Evolutionary conservation across 2,113 vertebrate species (phyloP), one percentile per base, ranked within the genome.

Genomic region (Nymphicus hollandicus): DNA sequence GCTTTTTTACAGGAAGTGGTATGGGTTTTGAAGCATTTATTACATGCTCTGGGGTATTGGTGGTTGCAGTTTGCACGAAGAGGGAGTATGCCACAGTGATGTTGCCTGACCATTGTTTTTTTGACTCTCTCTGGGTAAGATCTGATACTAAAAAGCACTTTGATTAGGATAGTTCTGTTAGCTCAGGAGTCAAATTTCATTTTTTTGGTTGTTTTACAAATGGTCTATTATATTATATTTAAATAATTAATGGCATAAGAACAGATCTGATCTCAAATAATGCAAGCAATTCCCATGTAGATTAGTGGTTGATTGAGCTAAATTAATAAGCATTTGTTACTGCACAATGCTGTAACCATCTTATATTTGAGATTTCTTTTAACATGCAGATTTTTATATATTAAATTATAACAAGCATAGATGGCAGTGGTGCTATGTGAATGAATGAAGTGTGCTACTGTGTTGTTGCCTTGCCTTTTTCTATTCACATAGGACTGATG

Each of bases 81-180:
- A 99, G 99, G 96, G 99, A 99, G 95, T 99, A 99, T 33, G 98
- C 99, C 61, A 99, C 99, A 4, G 99, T 99, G 91, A 98, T 98
- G 98, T 98, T 99, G 87, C 99, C 99, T 5, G 99, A 99, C 79
- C 98, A 99, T 96, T 99, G 99, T 96, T 99, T 99, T 97, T 99
- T 99, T 97, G 99, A 99, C 96, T 99, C 99, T 17, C 99, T 99
- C 74, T 99, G 99, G 99, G 99, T 99, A 98, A 98, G 98, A 61
- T 25, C 13, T 72, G 13, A 55, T 90, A 27, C 39, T 81, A 72
- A 35, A 35, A 71, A 71, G 6, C 28, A 47, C 15, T 79, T 81
- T 37, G 7, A 41, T 85, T 77, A 69, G 44, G 17, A 65, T 23
- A 69, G 13, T 49, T 18, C 22, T 74, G 17, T 90, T 93, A 73